Base-by-base conservation (phyloP, 2,888 invertebrate species). In the Vannuccia rotundouncinata region DNA sequence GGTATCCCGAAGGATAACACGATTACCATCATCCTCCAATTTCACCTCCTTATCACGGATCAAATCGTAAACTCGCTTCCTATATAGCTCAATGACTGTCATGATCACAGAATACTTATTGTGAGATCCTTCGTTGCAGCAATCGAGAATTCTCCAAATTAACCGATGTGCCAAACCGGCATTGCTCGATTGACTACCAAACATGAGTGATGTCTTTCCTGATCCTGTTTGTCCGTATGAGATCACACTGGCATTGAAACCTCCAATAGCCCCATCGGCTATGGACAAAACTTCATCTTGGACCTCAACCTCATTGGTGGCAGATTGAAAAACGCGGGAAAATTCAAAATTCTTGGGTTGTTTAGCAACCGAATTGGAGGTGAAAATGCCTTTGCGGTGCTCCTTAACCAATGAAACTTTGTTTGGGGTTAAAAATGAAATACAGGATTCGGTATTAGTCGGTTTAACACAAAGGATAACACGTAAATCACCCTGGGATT, bases 191-290 rank as follows among this genome's bases (percentile, higher is more conserved):
- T 59, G 2, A 66, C 2, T 66, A 5, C 77, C 77, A 77, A 77
- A 77, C 27, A 77, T 30, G 1, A 59, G 31, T 10, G 5, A 77
- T 2, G 77, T 5, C 59, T 77, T 77, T 2, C 77, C 77, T 5
- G 30, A 45, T 59, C 59, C 29, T 1, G 59, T 45, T 59, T 77
- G 77, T 59, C 77, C 77, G 59, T 77, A 77, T n/a, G 27, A 5
- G 22, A 77, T 45, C 1, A 77, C n/a, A n/a, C 77, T 22, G 5
- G 31, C 31, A 77, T 77, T 77, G 77, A 59, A 77, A n/a, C 77
- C 77, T 25, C 45, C 77, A 45, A 77, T n/a, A 2, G 31, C 77
- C 1, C 45, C 45, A n/a, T 59, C 77, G 1, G 59, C 27, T 22
- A 77, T 59, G 5, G 77, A 27, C 17, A 22, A 31, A 22, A 45